Percentiles rank a stretch among this genome's conserved stretches.
phyloP scores from a whole-genome alignment of 1,140 invertebrate species.

The Pachypeltis micranthus region DNA sequence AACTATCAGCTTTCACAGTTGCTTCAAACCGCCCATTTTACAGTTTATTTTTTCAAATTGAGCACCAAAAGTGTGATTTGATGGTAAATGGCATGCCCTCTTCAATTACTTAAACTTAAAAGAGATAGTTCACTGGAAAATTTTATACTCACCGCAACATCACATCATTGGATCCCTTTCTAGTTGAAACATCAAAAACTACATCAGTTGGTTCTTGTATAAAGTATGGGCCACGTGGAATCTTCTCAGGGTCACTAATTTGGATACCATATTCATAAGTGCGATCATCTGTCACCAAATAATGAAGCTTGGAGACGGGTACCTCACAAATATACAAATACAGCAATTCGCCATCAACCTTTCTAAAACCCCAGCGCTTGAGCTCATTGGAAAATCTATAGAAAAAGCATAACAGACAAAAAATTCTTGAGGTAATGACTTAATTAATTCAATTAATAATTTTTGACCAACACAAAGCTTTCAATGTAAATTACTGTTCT shows the following conservation, averaged over 20 bases:
- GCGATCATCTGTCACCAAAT: slow-evolving; percentile 55
- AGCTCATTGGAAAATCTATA: slow-evolving; percentile 56
- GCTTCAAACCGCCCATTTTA: too few species aligned
- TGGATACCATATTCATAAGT: slow-evolving; percentile 72
- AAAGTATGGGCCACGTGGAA: slow-evolving; percentile 79
- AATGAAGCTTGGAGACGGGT: slow-evolving; percentile 49
- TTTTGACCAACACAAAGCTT: too few species aligned
- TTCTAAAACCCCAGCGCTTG: slow-evolving; percentile 72
- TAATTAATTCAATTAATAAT: too few species aligned
- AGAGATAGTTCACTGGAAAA: too few species aligned
- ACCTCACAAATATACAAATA: slow-evolving; percentile 84
- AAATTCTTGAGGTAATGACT: too few species aligned
- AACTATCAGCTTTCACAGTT: too few species aligned
- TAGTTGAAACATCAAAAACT: slow-evolving; percentile 70
- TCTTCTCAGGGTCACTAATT: slow-evolving; percentile 57
- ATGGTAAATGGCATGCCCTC: not conserved
- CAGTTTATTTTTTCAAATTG: too few species aligned
- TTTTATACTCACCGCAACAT: slow-evolving; percentile 44
- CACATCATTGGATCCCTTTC: slow-evolving; percentile 55
- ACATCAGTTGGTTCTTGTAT: slow-evolving; percentile 68
- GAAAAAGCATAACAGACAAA: too few species aligned
- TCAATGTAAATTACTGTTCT: too few species aligned
- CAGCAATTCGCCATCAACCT: slow-evolving; percentile 59
- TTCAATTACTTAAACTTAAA: not conserved
- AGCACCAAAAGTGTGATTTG: too few species aligned